Conservation (phyloP, 2,113 vertebrate genomes). For the Crotalus viridis region DNA sequence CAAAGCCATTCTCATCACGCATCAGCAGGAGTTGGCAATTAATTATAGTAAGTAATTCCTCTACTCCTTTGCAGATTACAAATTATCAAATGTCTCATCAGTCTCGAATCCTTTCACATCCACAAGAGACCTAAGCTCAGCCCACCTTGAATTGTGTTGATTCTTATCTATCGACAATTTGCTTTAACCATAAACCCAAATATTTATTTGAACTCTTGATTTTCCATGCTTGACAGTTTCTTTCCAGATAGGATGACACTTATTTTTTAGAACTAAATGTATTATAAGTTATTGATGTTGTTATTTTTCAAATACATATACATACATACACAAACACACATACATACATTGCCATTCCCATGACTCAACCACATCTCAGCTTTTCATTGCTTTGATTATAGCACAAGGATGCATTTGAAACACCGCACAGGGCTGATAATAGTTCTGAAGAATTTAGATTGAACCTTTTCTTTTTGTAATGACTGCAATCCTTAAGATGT, state of each 20-base stretch:
- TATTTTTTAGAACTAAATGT: background rate
- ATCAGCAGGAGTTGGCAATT: background rate
- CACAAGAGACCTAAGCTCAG: background rate
- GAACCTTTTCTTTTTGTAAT: background rate
- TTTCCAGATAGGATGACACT: background rate
- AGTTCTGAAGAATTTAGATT: background rate
- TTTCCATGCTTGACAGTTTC: background rate
- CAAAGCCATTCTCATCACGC: background rate
- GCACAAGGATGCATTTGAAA: background rate
- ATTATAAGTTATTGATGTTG: background rate
- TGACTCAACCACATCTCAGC: background rate
- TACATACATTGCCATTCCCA: background rate
- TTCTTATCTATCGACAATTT: background rate
- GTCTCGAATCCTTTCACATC: background rate
- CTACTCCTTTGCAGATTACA: background rate
- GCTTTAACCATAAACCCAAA: background rate
- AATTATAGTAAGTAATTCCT: background rate
- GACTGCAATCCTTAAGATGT: background rate
- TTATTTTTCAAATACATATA: background rate
- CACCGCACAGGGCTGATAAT: background rate
- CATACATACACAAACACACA: too few relatives aligned
- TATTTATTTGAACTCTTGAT: background rate
- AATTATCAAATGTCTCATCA: background rate
- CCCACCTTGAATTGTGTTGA: background rate
- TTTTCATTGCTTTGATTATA: background rate